Percentiles rank a stretch among this genome's conserved stretches.
Evolutionary conservation across 2,113 vertebrate species (phyloP).

Genomic region (Cyanoramphus novaezelandiae): DNA sequence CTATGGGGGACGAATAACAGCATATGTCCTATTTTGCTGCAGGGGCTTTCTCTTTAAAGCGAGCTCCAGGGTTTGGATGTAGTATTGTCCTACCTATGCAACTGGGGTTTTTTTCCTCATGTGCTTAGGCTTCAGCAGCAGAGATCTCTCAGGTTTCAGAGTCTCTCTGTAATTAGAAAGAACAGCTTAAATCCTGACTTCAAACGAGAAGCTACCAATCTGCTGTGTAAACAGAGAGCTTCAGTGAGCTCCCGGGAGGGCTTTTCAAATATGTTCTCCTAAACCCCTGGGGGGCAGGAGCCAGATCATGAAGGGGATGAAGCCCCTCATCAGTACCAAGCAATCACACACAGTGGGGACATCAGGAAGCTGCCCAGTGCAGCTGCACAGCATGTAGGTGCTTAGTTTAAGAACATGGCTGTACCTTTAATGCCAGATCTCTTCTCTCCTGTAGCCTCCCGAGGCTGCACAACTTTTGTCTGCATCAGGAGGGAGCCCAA

Average conservation of each 20-base stretch:
- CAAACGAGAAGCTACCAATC: slow-evolving; percentile 70
- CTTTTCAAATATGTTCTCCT: slow-evolving; percentile 62
- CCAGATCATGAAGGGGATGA: neutral
- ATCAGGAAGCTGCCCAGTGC: neutral
- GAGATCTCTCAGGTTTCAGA: slow-evolving; percentile 67
- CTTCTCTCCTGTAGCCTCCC: neutral
- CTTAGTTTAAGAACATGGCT: neutral
- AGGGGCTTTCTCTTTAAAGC: slow-evolving; percentile 34
- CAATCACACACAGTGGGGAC: neutral
- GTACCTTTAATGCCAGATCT: neutral
- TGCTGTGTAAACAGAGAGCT: slow-evolving; percentile 70
- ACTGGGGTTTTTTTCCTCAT: neutral
- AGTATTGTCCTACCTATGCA: slow-evolving; percentile 29
- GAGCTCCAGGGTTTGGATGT: slow-evolving; percentile 30
- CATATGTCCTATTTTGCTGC: slow-evolving; percentile 44
- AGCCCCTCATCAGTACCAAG: slow-evolving; percentile 2
- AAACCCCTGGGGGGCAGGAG: slow-evolving; percentile 11
- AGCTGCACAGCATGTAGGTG: neutral
- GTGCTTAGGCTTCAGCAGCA: slow-evolving; percentile 29
- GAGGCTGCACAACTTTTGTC: neutral
- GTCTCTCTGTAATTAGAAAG: slow-evolving; percentile 67
- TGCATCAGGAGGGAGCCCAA: neutral
- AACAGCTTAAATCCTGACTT: slow-evolving; percentile 71
- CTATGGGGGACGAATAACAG: neutral
- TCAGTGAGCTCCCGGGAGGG: slow-evolving; percentile 51